A percentile compares a stretch with the other conserved stretches of the same genome.
Conservation (phyloP, 2,113 vertebrate species). For the Sinocyclocheilus anshuiensis region DNA sequence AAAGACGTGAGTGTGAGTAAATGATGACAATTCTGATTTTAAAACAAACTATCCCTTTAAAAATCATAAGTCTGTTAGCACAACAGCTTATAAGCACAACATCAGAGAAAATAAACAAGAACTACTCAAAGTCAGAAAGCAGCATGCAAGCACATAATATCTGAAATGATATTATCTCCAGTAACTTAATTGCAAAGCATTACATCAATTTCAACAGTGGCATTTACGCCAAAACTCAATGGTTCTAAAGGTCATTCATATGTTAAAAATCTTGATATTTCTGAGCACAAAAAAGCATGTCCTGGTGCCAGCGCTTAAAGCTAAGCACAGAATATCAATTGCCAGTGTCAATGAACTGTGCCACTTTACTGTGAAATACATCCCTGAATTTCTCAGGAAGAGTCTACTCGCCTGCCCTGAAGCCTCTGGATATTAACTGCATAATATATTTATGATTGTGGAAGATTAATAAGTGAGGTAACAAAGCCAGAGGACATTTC, state of each 20-base stretch:
- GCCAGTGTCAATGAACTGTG: not conserved
- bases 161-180: too few relatives aligned
- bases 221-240: not conserved
- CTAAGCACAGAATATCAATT: not conserved
- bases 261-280: not conserved
- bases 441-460: not conserved
- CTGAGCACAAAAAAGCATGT: not conserved
- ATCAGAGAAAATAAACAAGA: too few relatives aligned
- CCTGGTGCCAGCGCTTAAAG: not conserved
- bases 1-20: too few relatives aligned
- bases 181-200: not conserved
- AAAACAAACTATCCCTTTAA: too few relatives aligned
- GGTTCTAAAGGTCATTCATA: not conserved
- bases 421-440: not conserved
- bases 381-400: not conserved
- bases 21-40: too few relatives aligned
- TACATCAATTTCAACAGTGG: not conserved
- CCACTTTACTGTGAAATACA: not conserved
- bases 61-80: too few relatives aligned
- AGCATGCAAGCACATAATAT: too few relatives aligned
- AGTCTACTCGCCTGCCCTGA: not conserved
- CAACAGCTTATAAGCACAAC: too few relatives aligned
- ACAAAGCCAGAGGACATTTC: not conserved
- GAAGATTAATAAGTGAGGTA: slow-evolving; percentile 3
- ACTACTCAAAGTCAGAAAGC: too few relatives aligned